Evolutionary conservation across 2,113 vertebrate species (phyloP), one percentile per base, ranked within the genome.

Genomic region (Atherinomorus stipes): DNA sequence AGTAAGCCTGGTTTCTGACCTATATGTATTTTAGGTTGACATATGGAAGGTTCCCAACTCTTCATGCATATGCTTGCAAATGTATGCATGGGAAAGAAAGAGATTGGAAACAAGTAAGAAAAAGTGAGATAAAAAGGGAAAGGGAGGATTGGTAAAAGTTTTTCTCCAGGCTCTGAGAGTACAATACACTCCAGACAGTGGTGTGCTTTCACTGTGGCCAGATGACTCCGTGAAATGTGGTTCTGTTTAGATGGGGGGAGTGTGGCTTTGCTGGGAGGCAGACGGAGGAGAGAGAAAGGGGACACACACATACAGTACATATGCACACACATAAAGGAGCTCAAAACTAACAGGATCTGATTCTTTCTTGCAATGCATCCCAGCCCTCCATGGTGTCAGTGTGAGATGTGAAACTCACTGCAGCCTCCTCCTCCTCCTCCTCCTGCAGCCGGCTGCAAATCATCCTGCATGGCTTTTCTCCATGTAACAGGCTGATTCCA

Each of bases 211-310:
- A 82, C 81, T 85, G 72, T 65, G 76, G 68, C 71, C 45, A 78
- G 83, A 90, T 74, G 61, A 65, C 75, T 40, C 37, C n/a, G 52
- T 21, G 31, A 88, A 92, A 93, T 92, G 78, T 94, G 92, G 90
- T 90, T 92, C 76, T 91, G 82, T 88, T 93, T 93, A 92, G 73
- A 73, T 58, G 58, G 45, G 47, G 76, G 71, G 64, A 65, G 31
- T 34, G 31, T 6, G 31, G 31, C 9, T 9, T 66, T 69, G 77
- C 73, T 70, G 62, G 59, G 15, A 38, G 50, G 56, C 65, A 80
- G 76, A 63, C 15, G 16, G 80, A 57, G 40, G 23, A 34, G 6
- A 70, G 25, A 52, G 44, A 75, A 23, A 67, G 22, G 21, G 4
- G 12, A 38, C 7, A 28, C 54, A 47, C 28, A 59, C 21, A 51